Evolutionary conservation across 2,113 vertebrate species (phyloP).

Genomic region (Sphyrna mokarran): DNA sequence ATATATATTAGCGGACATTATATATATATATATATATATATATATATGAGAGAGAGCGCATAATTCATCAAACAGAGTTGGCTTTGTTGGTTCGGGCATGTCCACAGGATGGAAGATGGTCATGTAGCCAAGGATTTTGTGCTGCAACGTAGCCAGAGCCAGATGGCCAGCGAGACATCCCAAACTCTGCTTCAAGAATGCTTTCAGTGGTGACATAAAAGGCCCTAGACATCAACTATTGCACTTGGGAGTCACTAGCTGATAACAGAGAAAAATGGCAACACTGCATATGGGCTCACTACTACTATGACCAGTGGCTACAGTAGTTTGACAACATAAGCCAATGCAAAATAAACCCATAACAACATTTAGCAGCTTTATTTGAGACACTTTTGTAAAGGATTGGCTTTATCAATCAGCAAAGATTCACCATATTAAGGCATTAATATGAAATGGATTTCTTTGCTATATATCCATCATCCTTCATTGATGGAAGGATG

Average conservation of each 20-base stretch:
- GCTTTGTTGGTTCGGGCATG: neutral
- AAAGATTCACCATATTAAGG: neutral
- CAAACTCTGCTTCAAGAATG: neutral
- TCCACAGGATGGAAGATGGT: neutral
- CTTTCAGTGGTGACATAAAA: neutral
- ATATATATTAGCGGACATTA: too few species aligned
- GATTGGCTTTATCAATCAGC: neutral
- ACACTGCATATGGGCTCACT: neutral
- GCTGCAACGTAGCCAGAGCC: neutral
- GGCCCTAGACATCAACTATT: neutral
- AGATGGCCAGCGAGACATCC: neutral
- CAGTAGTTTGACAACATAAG: neutral
- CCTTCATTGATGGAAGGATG: neutral
- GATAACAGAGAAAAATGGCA: neutral
- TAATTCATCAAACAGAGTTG: too few species aligned
- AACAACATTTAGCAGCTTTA: neutral
- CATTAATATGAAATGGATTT: neutral
- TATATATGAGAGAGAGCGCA: too few species aligned
- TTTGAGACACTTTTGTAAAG: neutral
- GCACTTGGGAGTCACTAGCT: neutral
- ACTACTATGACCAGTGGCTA: neutral
- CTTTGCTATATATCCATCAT: neutral
- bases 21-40: too few species aligned
- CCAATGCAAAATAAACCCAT: neutral
- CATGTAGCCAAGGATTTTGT: neutral